These are phyloP conservation scores for Aptenodytes patagonicus DNA, from an alignment of 2,113 vertebrate genomes.

Conservation along the genomic window DNA sequence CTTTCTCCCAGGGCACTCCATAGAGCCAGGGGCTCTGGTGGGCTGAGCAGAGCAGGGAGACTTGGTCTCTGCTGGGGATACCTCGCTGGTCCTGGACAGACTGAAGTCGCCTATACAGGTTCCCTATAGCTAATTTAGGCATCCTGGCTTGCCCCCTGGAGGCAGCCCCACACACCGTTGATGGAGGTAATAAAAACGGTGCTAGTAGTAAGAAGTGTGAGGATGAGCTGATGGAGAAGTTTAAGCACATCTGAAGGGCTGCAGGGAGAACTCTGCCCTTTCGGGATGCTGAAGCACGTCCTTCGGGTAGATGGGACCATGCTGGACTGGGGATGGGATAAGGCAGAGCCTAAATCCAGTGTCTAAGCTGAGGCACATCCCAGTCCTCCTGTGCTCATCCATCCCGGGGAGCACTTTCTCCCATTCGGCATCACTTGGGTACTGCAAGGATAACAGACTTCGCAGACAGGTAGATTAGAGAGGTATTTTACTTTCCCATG, in stretches of 20 bases:
- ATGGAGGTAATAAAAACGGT: background rate
- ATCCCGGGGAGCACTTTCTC: background rate
- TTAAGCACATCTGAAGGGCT: background rate
- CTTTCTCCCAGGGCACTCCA: background rate
- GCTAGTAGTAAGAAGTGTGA: background rate
- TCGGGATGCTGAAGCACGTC: background rate
- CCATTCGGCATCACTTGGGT: background rate
- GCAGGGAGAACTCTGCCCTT: background rate
- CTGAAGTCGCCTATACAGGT: background rate
- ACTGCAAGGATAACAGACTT: background rate
- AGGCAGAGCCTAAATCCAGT: background rate
- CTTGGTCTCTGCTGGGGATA: rapidly evolving
- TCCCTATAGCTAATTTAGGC: background rate
- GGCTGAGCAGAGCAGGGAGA: background rate
- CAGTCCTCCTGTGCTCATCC: background rate
- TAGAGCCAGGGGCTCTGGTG: rapidly evolving
- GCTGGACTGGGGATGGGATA: background rate
- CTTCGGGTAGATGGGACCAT: background rate
- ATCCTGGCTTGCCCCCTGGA: constrained; percentile 65
- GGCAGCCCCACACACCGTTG: constrained; percentile 3
- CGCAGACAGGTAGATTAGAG: background rate
- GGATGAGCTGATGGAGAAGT: background rate
- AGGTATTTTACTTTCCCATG: background rate
- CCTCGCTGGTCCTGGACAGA: background rate
- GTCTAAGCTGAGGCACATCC: background rate